Percentiles rank a stretch among this genome's conserved stretches.
Conservation (phyloP, 1,140 invertebrate genomes). For the Phocides pigmalion region DNA sequence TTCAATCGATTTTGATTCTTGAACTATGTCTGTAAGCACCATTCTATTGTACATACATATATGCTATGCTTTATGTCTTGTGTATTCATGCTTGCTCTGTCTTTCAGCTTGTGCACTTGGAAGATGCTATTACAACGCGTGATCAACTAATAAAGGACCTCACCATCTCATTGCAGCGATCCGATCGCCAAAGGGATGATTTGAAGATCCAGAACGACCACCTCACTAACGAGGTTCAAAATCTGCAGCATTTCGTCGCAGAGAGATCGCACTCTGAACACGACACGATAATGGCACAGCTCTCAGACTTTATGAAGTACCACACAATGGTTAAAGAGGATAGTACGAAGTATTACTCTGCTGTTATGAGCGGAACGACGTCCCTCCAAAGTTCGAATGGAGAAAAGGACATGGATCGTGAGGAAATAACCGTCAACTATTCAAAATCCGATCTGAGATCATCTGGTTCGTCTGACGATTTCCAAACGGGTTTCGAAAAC, state of each 20-base stretch:
- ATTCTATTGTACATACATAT: not conserved
- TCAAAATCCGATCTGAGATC: conserved; percentile 70
- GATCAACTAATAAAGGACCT: conserved; percentile 86
- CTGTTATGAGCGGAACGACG: conserved; percentile 63
- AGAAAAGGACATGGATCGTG: conserved; percentile 73
- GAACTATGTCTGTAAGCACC: conserved; percentile 16
- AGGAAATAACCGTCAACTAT: conserved; percentile 74
- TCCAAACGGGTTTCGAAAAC: conserved; percentile 66
- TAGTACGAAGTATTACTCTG: conserved; percentile 71
- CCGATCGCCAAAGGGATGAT: conserved; percentile 84
- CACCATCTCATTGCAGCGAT: conserved; percentile 85
- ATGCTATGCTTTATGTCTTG: conserved; percentile 36
- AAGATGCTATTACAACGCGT: conserved; percentile 84
- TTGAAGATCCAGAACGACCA: conserved; percentile 85
- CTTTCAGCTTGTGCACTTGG: conserved; percentile 86
- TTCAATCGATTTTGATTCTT: conserved; percentile 14
- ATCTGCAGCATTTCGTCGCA: conserved; percentile 84
- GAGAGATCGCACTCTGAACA: conserved; percentile 80
- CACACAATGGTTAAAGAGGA: conserved; percentile 76
- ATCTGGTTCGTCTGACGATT: conserved; percentile 60
- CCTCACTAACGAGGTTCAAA: conserved; percentile 85
- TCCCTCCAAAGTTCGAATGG: conserved; percentile 65
- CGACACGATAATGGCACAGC: conserved; percentile 74
- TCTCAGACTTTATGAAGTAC: conserved; percentile 77
- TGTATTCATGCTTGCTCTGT: conserved; percentile 62